A percentile compares a stretch with the other conserved stretches of the same genome.
Conservation (phyloP, 2,113 vertebrate genomes). For the Cisticola juncidis region DNA sequence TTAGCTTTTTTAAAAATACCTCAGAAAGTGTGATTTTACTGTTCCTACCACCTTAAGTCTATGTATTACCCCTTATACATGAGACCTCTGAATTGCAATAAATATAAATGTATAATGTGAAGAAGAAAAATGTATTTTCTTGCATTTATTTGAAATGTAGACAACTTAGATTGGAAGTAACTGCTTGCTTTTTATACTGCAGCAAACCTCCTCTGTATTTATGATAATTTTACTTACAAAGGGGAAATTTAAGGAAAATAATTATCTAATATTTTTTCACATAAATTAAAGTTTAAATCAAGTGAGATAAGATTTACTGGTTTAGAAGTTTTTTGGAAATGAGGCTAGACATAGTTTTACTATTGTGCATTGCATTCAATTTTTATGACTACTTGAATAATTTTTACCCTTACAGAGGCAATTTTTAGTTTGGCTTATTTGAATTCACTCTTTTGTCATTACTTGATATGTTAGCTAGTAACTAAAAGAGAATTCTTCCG, state of each 20-base stretch:
- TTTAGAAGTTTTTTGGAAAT: neutral
- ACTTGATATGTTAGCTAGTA: neutral
- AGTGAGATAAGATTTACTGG: neutral
- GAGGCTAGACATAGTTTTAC: neutral
- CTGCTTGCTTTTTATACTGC: neutral
- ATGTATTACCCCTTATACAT: neutral
- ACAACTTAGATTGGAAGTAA: neutral
- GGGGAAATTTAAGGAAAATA: neutral
- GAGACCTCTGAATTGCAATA: neutral
- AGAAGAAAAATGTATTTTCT: neutral
- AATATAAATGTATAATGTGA: neutral
- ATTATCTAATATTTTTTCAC: neutral
- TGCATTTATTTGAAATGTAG: neutral
- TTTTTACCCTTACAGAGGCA: neutral
- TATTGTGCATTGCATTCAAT: neutral
- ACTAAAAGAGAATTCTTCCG: neutral
- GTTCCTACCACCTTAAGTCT: neutral
- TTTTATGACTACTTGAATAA: neutral
- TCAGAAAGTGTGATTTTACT: neutral
- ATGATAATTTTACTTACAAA: neutral
- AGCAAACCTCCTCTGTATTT: neutral
- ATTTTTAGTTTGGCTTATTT: neutral
- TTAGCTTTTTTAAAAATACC: neutral
- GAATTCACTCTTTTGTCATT: neutral
- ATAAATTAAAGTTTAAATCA: neutral